These are phyloP conservation scores for Nebria brevicollis DNA, from an alignment of 2,888 invertebrate genomes.

Conservation along the genomic window DNA sequence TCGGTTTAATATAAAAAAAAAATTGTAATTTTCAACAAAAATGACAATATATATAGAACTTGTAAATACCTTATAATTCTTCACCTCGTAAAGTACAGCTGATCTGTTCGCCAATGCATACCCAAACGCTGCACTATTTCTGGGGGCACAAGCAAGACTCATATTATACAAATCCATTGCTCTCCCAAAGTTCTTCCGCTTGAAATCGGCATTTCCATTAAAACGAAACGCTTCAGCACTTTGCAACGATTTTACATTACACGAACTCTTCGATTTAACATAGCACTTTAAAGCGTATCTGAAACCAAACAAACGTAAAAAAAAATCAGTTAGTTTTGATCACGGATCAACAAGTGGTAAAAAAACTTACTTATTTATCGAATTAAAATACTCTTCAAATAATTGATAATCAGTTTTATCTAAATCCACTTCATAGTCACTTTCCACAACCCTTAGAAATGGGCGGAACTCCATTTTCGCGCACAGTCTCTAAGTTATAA, in stretches of 20 bases:
- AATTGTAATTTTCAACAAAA: too few species aligned
- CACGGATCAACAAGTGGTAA: background rate
- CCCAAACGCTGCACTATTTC: conserved; percentile 66
- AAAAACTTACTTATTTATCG: conserved; percentile 13
- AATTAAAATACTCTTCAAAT: conserved; percentile 15
- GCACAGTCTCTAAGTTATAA: too few species aligned
- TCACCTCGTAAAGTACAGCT: conserved; percentile 71
- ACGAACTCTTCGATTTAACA: background rate
- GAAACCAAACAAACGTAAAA: background rate
- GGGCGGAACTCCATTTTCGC: too few species aligned
- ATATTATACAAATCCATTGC: conserved; percentile 64
- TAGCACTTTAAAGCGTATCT: background rate
- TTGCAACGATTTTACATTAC: background rate
- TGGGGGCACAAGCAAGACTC: conserved; percentile 70
- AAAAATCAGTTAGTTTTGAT: background rate
- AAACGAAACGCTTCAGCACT: conserved; percentile 7
- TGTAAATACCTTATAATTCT: conserved; percentile 69
- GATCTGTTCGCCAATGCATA: conserved; percentile 77
- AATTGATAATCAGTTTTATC: conserved; percentile 10
- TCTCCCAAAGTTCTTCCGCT: background rate
- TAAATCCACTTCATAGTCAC: too few species aligned
- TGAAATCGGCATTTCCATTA: conserved; percentile 20
- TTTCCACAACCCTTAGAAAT: too few species aligned
- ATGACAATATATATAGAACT: conserved; percentile 59
- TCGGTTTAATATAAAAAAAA: too few species aligned